Conservation (phyloP, 2,888 invertebrate genomes). For the Sesamia inferens region DNA sequence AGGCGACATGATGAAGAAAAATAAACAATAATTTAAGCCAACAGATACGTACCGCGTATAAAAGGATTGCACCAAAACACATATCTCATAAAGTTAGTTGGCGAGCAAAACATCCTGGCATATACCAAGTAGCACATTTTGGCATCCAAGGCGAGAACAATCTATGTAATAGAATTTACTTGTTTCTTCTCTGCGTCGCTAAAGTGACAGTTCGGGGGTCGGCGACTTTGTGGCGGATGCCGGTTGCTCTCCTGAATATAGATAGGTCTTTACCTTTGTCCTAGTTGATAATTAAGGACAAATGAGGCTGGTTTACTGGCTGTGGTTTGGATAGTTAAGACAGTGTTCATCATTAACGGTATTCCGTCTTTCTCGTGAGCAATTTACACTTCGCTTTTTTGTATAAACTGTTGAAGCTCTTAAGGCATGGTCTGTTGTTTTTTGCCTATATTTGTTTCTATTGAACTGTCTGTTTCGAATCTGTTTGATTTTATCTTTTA, state of each 20-base stretch:
- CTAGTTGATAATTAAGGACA: constrained; percentile 63
- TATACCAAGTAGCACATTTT: constrained; percentile 78
- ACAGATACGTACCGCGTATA: constrained; percentile 78
- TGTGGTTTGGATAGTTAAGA: constrained; percentile 49
- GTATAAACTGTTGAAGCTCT: constrained; percentile 16
- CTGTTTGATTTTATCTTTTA: background rate
- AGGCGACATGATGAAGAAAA: constrained; percentile 70
- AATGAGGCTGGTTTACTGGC: constrained; percentile 52
- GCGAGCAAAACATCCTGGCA: constrained; percentile 82
- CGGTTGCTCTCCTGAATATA: constrained; percentile 63
- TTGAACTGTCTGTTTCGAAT: constrained; percentile 5
- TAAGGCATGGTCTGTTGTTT: constrained; percentile 17
- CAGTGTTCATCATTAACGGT: too few relatives aligned
- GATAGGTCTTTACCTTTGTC: constrained; percentile 61
- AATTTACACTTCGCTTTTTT: constrained; percentile 42
- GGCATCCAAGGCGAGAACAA: constrained; percentile 88
- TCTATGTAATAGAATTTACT: constrained; percentile 86
- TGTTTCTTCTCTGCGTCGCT: constrained; percentile 78
- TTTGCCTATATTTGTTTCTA: background rate
- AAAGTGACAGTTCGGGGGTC: constrained; percentile 57
- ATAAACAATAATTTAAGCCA: constrained; percentile 80
- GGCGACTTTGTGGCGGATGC: constrained; percentile 72
- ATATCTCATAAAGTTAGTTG: constrained; percentile 87
- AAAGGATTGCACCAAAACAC: constrained; percentile 84
- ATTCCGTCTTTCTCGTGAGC: constrained; percentile 21